These are phyloP conservation scores for Drosophila rellima DNA, from an alignment of 2,888 invertebrate genomes.

Conservation along the genomic window DNA sequence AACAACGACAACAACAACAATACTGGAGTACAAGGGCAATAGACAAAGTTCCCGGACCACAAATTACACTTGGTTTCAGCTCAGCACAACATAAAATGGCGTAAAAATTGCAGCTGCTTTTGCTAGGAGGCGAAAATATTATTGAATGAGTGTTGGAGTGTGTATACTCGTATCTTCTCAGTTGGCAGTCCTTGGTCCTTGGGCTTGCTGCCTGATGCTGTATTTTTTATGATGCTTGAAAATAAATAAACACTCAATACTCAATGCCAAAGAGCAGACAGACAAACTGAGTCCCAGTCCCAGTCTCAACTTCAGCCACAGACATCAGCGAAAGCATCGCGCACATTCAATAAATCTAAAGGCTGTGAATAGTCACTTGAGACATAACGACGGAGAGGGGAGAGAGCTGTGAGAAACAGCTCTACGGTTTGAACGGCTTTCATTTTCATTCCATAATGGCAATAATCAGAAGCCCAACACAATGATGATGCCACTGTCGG, in stretches of 20 bases:
- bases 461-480: conserved; percentile 60
- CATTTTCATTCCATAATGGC: conserved; percentile 73
- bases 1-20: conserved; percentile 17
- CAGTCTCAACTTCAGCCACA: conserved; percentile 24
- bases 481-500: conserved; percentile 52
- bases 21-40: conserved; percentile 56
- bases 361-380: conserved; percentile 80
- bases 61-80: conserved; percentile 72
- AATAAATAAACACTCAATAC: conserved; percentile 84
- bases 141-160: conserved; percentile 58
- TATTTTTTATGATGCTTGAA: conserved; percentile 81
- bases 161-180: conserved; percentile 10
- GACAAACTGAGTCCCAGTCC: conserved; percentile 47
- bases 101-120: conserved; percentile 78
- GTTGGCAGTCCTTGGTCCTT: background rate
- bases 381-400: conserved; percentile 45
- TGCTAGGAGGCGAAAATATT: conserved; percentile 64
- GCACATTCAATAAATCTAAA: conserved; percentile 82
- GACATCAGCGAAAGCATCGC: conserved; percentile 50
- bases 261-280: conserved; percentile 76
- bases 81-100: conserved; percentile 69
- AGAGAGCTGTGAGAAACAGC: conserved; percentile 23
- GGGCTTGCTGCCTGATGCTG: conserved; percentile 47
- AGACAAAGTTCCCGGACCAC: conserved; percentile 78
- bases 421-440: conserved; percentile 61